phyloP scores from a whole-genome alignment of 2,888 invertebrate species.

The Drosophila algonquin region DNA sequence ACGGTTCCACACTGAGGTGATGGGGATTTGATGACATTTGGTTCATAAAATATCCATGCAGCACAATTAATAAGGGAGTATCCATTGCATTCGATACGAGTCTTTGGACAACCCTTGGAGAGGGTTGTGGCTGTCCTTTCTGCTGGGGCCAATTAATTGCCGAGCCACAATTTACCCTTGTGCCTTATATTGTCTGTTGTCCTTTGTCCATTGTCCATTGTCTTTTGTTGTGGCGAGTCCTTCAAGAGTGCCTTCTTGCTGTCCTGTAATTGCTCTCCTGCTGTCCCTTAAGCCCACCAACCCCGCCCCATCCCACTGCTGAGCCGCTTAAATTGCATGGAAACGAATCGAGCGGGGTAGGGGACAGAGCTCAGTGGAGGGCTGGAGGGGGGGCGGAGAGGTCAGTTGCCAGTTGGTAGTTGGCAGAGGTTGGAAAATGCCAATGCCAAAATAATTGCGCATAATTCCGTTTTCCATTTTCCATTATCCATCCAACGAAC shows the following conservation, averaged over 20 bases:
- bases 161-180: slow-evolving; percentile 16
- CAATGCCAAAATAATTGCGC: slow-evolving; percentile 65
- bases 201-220: neutral
- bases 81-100: neutral
- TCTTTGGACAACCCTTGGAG: neutral
- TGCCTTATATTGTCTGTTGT: slow-evolving; percentile 1
- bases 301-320: slow-evolving; percentile 1
- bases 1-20: no score
- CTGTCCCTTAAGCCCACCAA: neutral
- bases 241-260: slow-evolving; percentile 33
- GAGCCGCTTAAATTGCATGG: slow-evolving; percentile 28
- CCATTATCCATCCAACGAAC: neutral
- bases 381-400: slow-evolving; percentile 1
- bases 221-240: slow-evolving; percentile 34
- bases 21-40: neutral
- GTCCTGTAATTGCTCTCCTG: slow-evolving; percentile 34
- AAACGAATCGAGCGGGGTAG: neutral
- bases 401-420: slow-evolving; percentile 3
- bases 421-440: slow-evolving; percentile 9
- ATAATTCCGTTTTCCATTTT: slow-evolving; percentile 49
- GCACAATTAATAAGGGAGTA: neutral
- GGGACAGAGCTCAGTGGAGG: neutral
- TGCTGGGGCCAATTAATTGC: slow-evolving; percentile 8
- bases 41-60: neutral
- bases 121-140: neutral